phyloP scores from a whole-genome alignment of 2,113 vertebrate species.

The Triplophysa rosa region DNA sequence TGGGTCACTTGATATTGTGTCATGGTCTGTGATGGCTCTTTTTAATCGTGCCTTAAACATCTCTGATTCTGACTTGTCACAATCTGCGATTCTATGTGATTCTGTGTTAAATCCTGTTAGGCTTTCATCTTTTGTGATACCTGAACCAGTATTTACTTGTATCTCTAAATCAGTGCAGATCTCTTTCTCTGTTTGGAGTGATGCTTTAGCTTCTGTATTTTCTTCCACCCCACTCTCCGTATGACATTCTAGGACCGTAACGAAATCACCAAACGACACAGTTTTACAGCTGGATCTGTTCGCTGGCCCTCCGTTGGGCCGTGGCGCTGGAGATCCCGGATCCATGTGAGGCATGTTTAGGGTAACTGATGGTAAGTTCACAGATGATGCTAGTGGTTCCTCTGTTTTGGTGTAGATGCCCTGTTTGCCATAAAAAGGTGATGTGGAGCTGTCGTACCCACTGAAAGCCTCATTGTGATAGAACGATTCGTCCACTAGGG shows the following conservation, averaged over 20 bases:
- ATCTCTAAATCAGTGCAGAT: constrained; percentile 4
- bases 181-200: constrained; percentile 10
- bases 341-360: neutral
- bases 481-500: constrained; percentile 60
- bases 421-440: constrained; percentile 58
- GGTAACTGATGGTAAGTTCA: constrained; percentile 15
- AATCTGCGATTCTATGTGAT: neutral
- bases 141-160: neutral
- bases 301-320: constrained; percentile 48
- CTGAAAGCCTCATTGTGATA: constrained; percentile 64
- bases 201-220: neutral
- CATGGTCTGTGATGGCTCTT: neutral
- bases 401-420: constrained; percentile 53
- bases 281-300: constrained; percentile 43
- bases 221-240: neutral
- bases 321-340: constrained; percentile 30
- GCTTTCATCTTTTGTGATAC: neutral
- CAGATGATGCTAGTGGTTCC: neutral
- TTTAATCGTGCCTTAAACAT: neutral
- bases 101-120: neutral
- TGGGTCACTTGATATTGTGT: neutral
- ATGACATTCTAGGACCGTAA: constrained; percentile 20
- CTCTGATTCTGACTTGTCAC: neutral
- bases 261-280: constrained; percentile 43
- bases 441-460: constrained; percentile 61